These are phyloP conservation scores for Halcyon chelicuti DNA, from an alignment of 2,797 vertebrate species.

Conservation along the genomic window DNA sequence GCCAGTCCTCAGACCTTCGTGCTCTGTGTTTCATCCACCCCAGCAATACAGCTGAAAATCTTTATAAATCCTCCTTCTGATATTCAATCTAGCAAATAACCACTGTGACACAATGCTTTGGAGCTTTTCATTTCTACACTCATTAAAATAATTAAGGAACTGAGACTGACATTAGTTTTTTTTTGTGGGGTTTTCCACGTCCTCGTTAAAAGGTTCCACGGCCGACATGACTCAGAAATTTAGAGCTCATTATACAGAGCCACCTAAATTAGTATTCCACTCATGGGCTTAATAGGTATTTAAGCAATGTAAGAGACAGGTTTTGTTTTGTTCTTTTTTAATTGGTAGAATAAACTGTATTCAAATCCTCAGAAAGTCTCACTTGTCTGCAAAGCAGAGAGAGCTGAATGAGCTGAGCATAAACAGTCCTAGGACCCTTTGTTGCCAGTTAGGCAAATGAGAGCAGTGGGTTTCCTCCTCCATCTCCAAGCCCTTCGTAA, in stretches of 20 bases:
- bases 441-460: slow-evolving; percentile 20
- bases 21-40: background rate
- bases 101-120: background rate
- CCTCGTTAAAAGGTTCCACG: slow-evolving; percentile 36
- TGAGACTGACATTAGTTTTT: background rate
- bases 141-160: slow-evolving; percentile 65
- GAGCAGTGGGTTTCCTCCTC: slow-evolving; percentile 25
- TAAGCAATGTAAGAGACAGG: slow-evolving; percentile 53
- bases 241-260: slow-evolving; percentile 56
- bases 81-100: slow-evolving; percentile 25
- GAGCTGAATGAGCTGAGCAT: background rate
- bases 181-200: background rate
- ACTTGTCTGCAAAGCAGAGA: background rate
- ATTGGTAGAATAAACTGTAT: slow-evolving; percentile 70
- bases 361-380: slow-evolving; percentile 48
- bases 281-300: slow-evolving; percentile 63
- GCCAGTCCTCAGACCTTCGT: background rate
- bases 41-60: background rate
- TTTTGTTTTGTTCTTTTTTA: slow-evolving; percentile 61
- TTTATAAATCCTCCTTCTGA: background rate
- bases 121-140: slow-evolving; percentile 30
- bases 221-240: slow-evolving; percentile 53
- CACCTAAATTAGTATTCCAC: slow-evolving; percentile 53
- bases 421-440: slow-evolving; percentile 36
- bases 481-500: background rate